Percentiles rank a stretch among this genome's conserved stretches.
phyloP scores from a whole-genome alignment of 2,888 invertebrate genomes.

The Oscheius onirici region DNA sequence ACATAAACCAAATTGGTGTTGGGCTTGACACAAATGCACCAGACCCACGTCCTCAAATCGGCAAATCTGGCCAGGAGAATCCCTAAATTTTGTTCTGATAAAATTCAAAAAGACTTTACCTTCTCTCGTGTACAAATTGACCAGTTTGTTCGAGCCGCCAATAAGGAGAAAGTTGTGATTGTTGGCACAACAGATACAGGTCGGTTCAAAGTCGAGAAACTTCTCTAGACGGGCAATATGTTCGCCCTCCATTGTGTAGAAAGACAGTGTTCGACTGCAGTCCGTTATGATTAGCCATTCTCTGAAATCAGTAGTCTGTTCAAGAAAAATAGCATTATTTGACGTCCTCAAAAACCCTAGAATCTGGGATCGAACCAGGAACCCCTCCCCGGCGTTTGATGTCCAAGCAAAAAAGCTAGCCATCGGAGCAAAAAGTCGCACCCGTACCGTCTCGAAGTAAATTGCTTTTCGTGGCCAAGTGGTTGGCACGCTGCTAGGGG shows the following conservation, averaged over 20 bases:
- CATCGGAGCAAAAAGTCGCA: too few species aligned
- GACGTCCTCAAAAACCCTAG: too few species aligned
- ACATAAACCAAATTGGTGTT: conserved; percentile 76
- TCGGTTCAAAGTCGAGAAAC: conserved; percentile 80
- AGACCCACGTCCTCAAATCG: conserved; percentile 85
- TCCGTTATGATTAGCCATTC: conserved; percentile 83
- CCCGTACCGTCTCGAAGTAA: too few species aligned
- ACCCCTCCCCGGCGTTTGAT: too few species aligned
- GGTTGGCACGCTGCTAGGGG: too few species aligned
- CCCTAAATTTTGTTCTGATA: conserved; percentile 19
- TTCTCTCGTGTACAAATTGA: conserved; percentile 83
- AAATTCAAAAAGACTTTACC: conserved; percentile 37
- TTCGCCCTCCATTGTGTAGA: conserved; percentile 88
- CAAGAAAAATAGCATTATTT: not conserved
- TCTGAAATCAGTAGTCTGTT: too few species aligned
- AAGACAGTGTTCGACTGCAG: conserved; percentile 89
- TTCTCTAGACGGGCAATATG: conserved; percentile 75
- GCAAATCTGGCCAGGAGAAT: conserved; percentile 79
- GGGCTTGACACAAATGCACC: conserved; percentile 85
- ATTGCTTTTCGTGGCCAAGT: too few species aligned
- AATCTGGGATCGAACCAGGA: too few species aligned
- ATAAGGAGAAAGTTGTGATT: conserved; percentile 85
- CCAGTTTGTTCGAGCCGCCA: conserved; percentile 83
- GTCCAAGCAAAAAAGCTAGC: too few species aligned
- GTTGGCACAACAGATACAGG: conserved; percentile 81